phyloP scores from a whole-genome alignment of 2,888 invertebrate species.

The Coleophora deauratella region DNA sequence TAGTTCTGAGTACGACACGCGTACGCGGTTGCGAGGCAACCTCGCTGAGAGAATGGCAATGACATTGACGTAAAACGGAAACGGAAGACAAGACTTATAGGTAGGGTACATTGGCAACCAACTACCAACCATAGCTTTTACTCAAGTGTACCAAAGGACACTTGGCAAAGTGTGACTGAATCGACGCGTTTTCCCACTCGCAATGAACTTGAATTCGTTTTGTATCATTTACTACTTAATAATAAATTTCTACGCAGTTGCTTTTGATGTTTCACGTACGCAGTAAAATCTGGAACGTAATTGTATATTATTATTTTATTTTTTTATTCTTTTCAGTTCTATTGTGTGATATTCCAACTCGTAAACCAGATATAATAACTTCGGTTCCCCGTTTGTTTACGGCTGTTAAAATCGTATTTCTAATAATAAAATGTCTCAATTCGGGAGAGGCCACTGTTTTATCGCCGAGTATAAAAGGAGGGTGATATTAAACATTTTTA shows the following conservation, averaged over 20 bases:
- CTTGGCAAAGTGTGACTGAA: too few species aligned
- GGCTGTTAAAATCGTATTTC: constrained; percentile 68
- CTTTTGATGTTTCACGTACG: too few species aligned
- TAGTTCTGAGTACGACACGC: too few species aligned
- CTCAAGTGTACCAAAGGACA: too few species aligned
- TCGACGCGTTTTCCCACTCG: too few species aligned
- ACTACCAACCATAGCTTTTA: too few species aligned
- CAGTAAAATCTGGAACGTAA: neutral
- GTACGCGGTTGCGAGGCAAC: constrained; percentile 34
- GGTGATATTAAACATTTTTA: constrained; percentile 49
- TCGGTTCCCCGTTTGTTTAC: constrained; percentile 50
- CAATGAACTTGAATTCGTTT: too few species aligned
- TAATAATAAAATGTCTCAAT: constrained; percentile 72
- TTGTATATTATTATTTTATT: constrained; percentile 16
- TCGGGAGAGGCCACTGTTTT: constrained; percentile 61
- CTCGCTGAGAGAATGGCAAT: constrained; percentile 57
- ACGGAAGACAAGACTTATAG: constrained; percentile 13
- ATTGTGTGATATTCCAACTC: constrained; percentile 56
- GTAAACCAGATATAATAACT: constrained; percentile 62
- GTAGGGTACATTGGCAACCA: too few species aligned
- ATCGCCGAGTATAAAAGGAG: constrained; percentile 51
- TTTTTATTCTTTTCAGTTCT: constrained; percentile 33
- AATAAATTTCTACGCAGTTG: neutral
- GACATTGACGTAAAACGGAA: constrained; percentile 56
- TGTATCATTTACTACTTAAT: too few species aligned